These are phyloP conservation scores for Chaetura pelagica DNA, from an alignment of 2,113 vertebrate species.

Conservation along the genomic window DNA sequence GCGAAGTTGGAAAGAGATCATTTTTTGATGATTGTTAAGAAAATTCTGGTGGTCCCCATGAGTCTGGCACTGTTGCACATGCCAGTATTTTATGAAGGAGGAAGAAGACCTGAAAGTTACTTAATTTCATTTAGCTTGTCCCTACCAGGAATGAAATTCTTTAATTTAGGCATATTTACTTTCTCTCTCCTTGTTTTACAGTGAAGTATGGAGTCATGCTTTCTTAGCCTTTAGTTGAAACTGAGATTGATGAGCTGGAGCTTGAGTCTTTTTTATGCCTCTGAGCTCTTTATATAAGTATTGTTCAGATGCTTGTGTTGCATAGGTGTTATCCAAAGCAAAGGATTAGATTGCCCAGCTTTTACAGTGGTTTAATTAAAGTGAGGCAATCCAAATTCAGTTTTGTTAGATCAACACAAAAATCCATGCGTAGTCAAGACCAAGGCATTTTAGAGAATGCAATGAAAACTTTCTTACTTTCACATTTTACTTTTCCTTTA, in stretches of 20 bases:
- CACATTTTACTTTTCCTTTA: background rate
- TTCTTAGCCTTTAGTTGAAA: background rate
- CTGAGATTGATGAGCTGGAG: background rate
- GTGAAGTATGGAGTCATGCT: background rate
- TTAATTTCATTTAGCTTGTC: background rate
- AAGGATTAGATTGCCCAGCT: background rate
- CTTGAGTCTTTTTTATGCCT: background rate
- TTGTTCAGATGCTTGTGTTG: background rate
- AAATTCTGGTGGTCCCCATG: background rate
- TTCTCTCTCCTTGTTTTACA: background rate
- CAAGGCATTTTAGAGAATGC: background rate
- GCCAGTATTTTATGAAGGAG: background rate
- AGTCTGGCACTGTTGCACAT: background rate
- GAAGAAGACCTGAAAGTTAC: background rate
- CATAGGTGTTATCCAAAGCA: conserved; percentile 23
- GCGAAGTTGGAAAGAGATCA: background rate
- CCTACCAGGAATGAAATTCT: background rate
- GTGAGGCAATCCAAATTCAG: background rate
- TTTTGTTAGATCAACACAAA: conserved; percentile 18
- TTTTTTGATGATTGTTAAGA: conserved; percentile 6
- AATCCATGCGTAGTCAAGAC: background rate
- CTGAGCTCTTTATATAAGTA: background rate
- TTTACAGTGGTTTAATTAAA: conserved; percentile 19
- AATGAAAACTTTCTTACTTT: background rate
- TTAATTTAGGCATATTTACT: background rate